phyloP scores from a whole-genome alignment of 2,888 invertebrate species.

The Pristionchus maxplancki region DNA sequence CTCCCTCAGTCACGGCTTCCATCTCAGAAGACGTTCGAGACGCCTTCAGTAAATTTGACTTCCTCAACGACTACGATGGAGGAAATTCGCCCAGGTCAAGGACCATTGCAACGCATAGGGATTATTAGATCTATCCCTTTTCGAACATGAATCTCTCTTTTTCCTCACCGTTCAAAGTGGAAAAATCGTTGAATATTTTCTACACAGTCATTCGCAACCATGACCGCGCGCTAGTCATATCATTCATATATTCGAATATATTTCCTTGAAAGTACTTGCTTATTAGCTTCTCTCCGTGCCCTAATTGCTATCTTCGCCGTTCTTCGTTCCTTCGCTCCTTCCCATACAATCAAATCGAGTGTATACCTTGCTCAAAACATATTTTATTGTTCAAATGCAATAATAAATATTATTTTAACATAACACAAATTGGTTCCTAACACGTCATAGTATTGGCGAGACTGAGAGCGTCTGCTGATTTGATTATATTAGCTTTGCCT shows the following conservation, averaged over 20 bases:
- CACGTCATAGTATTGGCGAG: constrained; percentile 30
- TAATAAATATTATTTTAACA: background rate
- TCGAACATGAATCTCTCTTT: background rate
- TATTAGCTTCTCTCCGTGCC: background rate
- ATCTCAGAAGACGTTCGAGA: constrained; percentile 70
- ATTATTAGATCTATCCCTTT: constrained; percentile 14
- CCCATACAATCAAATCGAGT: constrained; percentile 30
- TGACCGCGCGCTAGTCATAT: background rate
- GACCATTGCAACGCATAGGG: constrained; percentile 9
- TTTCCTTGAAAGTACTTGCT: background rate
- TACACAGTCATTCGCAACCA: background rate
- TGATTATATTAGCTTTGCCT: constrained; percentile 33
- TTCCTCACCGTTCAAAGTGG: background rate
- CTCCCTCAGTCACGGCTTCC: constrained; percentile 23
- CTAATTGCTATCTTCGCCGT: constrained; percentile 43
- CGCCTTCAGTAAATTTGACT: constrained; percentile 72
- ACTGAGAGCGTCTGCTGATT: background rate
- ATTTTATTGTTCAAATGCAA: constrained; percentile 33
- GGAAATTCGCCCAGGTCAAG: constrained; percentile 50
- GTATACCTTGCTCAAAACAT: constrained; percentile 23
- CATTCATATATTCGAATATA: background rate
- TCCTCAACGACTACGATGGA: constrained; percentile 73
- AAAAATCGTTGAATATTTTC: background rate
- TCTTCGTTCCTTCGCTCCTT: background rate
- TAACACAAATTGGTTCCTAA: constrained; percentile 36